Evolutionary conservation across 2,113 vertebrate species (phyloP), one percentile per base, ranked within the genome.

Genomic region (Crotalus viridis): DNA sequence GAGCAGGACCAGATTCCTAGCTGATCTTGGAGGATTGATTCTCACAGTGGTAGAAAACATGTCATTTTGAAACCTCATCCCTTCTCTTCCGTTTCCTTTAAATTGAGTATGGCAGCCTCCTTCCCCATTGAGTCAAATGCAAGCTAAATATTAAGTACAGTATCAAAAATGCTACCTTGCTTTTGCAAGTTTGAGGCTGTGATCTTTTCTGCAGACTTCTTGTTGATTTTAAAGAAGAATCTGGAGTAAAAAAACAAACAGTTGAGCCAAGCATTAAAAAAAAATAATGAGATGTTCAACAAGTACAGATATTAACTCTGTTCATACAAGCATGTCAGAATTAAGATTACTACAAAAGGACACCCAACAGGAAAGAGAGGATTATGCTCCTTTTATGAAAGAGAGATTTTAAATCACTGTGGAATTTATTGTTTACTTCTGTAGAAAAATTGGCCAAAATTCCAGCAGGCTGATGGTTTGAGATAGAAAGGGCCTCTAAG

Each of bases 171-270:
- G 13, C 33, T 19, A 33, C 10, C 19, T 69, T n/a, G 19, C 52
- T 81, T 90, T 74, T 33, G 17, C 26, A n/a, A 12, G 12, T 52
- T 39, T 52, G 61, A 21, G 39, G 28, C 61, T 8, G 19, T 21
- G 46, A 52, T 33, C 17, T 39, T 74, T 64, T 74, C 61, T 6
- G 89, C 28, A 12, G 89, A 55, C 19, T 54, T 54, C 64, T n/a
- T 90, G 28, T 90, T 51, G 9, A 81, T 74, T 74, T 74, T 90
- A 69, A 52, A 81, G 61, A 90, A 74, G 89, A 10, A 90, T 90
- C 61, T 90, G 64, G 5, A 81, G 4, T 26, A 89, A 26, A 26
- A 61, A 46, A 64, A 61, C 46, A 5, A 51, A 1, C 57, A 61
- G 26, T 74, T 74, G 64, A 74, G 4, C 64, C 33, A 74, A 74